Evolutionary conservation across 2,888 invertebrate genomes (phyloP).

Genomic region (Drosophila stalkeri): DNA sequence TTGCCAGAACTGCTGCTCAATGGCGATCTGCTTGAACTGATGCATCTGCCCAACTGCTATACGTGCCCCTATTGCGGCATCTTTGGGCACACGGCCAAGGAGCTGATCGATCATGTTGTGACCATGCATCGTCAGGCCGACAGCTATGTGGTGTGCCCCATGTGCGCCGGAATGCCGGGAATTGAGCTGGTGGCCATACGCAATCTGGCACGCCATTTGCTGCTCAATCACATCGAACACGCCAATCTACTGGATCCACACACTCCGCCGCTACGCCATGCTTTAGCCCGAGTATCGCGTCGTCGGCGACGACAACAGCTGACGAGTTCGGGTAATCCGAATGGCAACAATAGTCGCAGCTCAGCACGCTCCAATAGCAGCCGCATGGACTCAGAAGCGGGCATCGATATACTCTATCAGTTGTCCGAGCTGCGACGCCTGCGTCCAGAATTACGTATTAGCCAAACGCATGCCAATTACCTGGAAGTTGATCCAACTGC

Average conservation of each 20-base stretch:
- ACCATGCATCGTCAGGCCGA: constrained; percentile 48
- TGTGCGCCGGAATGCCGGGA: constrained; percentile 61
- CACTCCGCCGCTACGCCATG: constrained; percentile 49
- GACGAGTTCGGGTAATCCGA: background rate
- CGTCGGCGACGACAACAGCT: constrained; percentile 49
- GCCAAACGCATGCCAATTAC: constrained; percentile 24
- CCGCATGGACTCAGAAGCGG: constrained; percentile 28
- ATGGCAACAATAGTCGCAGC: constrained; percentile 19
- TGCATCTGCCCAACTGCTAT: constrained; percentile 66
- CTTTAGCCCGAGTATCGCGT: constrained; percentile 38
- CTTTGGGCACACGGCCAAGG: constrained; percentile 61
- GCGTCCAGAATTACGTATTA: constrained; percentile 23
- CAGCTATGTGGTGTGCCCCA: constrained; percentile 63
- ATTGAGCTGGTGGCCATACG: constrained; percentile 55
- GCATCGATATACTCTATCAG: constrained; percentile 53
- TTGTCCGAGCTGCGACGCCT: constrained; percentile 49
- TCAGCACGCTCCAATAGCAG: constrained; percentile 14
- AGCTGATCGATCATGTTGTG: constrained; percentile 64
- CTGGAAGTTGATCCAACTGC: constrained; percentile 34
- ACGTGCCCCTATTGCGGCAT: constrained; percentile 66
- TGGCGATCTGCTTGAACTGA: constrained; percentile 50
- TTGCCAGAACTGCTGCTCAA: constrained; percentile 36
- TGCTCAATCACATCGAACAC: constrained; percentile 68
- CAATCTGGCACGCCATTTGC: constrained; percentile 58
- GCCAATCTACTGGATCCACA: constrained; percentile 66